Evolutionary conservation across 2,888 invertebrate species (phyloP).

Genomic region (Lasioglossum villosulum): DNA sequence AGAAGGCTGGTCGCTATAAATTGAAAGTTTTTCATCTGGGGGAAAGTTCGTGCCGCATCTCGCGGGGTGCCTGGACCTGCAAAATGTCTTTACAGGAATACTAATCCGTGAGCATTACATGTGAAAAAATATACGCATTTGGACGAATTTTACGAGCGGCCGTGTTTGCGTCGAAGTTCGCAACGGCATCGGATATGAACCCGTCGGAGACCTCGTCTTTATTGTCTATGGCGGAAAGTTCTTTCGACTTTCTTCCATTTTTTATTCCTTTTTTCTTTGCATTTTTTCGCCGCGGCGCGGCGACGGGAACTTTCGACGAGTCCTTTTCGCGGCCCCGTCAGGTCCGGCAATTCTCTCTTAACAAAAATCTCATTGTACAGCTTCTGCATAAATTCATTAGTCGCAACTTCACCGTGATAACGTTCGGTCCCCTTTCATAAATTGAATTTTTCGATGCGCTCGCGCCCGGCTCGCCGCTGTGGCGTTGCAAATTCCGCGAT

Average conservation of each 20-base stretch:
- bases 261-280: not conserved
- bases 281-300: slow-evolving; percentile 3
- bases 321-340: slow-evolving; percentile 30
- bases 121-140: slow-evolving; percentile 38
- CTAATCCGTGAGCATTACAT: slow-evolving; percentile 41
- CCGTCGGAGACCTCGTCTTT: slow-evolving; percentile 35
- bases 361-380: slow-evolving; percentile 44
- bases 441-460: slow-evolving; percentile 30
- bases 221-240: slow-evolving; percentile 35
- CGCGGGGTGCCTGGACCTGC: not conserved
- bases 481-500: not conserved
- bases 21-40: not conserved
- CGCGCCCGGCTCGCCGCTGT: not conserved
- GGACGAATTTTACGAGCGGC: slow-evolving; percentile 23
- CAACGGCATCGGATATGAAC: slow-evolving; percentile 38
- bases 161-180: slow-evolving; percentile 30
- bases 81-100: slow-evolving; percentile 25
- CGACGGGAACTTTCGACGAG: slow-evolving; percentile 49
- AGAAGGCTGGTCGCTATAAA: not conserved
- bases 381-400: slow-evolving; percentile 58
- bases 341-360: slow-evolving; percentile 34
- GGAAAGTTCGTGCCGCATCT: not conserved
- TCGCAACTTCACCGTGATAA: slow-evolving; percentile 17
- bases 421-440: slow-evolving; percentile 10
- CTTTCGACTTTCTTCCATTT: slow-evolving; percentile 38